Conservation (phyloP, 1,140 invertebrate genomes). For the Drosophila pachea region DNA sequence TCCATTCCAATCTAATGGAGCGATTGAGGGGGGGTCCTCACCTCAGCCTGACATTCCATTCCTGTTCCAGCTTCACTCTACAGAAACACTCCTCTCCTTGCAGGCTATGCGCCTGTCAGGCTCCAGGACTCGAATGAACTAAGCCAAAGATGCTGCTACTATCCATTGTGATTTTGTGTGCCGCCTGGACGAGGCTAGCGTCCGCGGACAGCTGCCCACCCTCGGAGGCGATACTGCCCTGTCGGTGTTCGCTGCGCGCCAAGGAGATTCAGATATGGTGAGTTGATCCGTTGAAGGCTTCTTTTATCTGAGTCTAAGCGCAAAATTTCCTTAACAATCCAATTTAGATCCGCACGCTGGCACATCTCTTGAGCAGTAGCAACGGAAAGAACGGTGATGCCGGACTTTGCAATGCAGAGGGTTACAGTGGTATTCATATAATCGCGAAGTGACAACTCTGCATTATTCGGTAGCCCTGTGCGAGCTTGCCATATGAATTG, state of each 20-base stretch:
- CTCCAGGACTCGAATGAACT: not conserved
- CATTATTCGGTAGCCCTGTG: constrained; percentile 26
- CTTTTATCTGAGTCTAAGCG: not conserved
- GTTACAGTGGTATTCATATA: constrained; percentile 24
- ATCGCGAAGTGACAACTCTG: constrained; percentile 14
- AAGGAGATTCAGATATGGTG: constrained; percentile 81
- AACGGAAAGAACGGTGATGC: constrained; percentile 24
- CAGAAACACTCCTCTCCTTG: not conserved
- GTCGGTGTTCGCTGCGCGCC: constrained; percentile 79
- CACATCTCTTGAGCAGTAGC: not conserved
- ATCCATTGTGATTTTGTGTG: constrained; percentile 40
- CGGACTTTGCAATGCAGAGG: constrained; percentile 7
- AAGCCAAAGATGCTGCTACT: constrained; percentile 36
- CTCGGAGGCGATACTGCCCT: constrained; percentile 80
- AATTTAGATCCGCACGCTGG: not conserved
- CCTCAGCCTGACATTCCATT: too few species aligned
- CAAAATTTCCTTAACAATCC: not conserved
- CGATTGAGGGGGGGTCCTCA: too few species aligned
- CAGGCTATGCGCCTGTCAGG: constrained; percentile 44
- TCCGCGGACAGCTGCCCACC: constrained; percentile 79
- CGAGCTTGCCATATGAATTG: constrained; percentile 43
- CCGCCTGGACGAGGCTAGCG: constrained; percentile 21
- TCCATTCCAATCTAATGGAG: too few species aligned
- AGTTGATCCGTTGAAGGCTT: not conserved
- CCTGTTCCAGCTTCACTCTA: too few species aligned